Percentiles rank a stretch among this genome's conserved stretches.
Evolutionary conservation across 2,113 vertebrate genomes (phyloP).

Genomic region (Todiramphus saurophagus): DNA sequence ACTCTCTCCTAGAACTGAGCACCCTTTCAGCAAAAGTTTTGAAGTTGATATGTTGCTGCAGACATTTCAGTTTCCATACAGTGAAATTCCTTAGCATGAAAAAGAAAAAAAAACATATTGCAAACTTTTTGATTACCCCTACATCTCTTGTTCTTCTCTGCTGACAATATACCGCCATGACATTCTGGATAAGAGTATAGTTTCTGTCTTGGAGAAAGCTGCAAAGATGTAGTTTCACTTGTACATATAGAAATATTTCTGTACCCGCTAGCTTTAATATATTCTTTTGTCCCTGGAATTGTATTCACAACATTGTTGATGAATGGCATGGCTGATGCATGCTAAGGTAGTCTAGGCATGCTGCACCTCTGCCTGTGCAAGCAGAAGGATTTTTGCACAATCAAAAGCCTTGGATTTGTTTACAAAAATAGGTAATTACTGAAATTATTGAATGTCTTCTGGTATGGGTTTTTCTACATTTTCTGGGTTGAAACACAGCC

Average conservation of each 20-base stretch:
- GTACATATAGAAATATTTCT: not conserved
- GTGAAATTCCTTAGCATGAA: not conserved
- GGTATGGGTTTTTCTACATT: not conserved
- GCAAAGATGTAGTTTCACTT: not conserved
- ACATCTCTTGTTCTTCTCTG: not conserved
- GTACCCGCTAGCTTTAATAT: not conserved
- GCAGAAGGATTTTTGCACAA: not conserved
- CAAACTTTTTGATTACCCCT: not conserved
- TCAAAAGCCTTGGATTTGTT: not conserved
- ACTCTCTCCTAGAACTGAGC: not conserved
- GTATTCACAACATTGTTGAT: not conserved
- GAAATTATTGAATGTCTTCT: not conserved
- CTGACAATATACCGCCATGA: not conserved
- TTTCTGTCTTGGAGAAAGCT: not conserved
- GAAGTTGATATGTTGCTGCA: not conserved
- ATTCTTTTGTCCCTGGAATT: not conserved
- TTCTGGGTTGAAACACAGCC: not conserved
- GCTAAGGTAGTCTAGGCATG: not conserved
- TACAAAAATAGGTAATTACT: not conserved
- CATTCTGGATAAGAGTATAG: not conserved
- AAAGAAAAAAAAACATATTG: not conserved
- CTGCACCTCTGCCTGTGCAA: not conserved
- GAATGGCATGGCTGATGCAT: fast-evolving
- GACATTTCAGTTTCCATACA: not conserved
- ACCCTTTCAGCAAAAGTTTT: not conserved